Percentiles rank a stretch among this genome's conserved stretches.
Evolutionary conservation across 2,113 vertebrate genomes (phyloP).

Genomic region (Eudorcas thomsonii): DNA sequence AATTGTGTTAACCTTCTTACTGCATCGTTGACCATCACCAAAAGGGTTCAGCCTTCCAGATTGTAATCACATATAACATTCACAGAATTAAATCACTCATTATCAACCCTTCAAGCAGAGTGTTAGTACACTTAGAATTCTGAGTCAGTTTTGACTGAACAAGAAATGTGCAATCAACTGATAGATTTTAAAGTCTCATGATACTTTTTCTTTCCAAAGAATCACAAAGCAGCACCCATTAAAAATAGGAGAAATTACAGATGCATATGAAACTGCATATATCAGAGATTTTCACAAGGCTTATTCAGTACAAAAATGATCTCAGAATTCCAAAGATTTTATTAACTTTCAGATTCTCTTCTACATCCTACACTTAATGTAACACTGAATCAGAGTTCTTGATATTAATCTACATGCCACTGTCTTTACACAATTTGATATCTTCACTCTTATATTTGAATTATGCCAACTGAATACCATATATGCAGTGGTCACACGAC

Average conservation of each 20-base stretch:
- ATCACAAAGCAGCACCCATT: conserved; percentile 37
- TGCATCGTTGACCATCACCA: conserved; percentile 36
- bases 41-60: conserved; percentile 52
- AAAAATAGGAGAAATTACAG: conserved; percentile 49
- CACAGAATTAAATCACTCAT: conserved; percentile 48
- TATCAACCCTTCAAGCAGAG: conserved; percentile 26
- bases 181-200: conserved; percentile 46
- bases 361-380: not conserved
- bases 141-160: conserved; percentile 38
- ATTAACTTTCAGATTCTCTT: not conserved
- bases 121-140: conserved; percentile 52
- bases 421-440: not conserved
- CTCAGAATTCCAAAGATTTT: not conserved
- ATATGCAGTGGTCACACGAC: not conserved
- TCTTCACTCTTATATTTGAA: not conserved
- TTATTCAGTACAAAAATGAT: not conserved
- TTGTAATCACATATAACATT: conserved; percentile 49
- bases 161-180: conserved; percentile 53
- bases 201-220: conserved; percentile 41
- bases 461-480: not conserved
- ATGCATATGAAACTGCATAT: not conserved
- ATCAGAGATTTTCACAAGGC: not conserved
- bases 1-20: conserved; percentile 45
- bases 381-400: not conserved
- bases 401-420: not conserved